A percentile compares a stretch with the other conserved stretches of the same genome.
These are phyloP conservation scores for Anthonomus grandis DNA, from an alignment of 1,140 invertebrate genomes.

Conservation along the genomic window DNA sequence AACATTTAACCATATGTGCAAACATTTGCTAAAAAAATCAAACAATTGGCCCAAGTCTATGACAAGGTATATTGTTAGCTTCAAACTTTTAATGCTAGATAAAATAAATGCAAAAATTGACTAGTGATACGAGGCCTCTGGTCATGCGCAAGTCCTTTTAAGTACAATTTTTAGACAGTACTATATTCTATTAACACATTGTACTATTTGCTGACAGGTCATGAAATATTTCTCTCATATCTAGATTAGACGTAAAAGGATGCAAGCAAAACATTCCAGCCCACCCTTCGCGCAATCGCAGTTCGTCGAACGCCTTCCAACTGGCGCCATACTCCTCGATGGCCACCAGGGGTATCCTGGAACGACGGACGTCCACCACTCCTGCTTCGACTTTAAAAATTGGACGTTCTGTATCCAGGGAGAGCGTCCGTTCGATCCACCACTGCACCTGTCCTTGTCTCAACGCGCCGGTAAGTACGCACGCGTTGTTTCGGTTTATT, in stretches of 20 bases:
- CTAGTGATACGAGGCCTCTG: too few species aligned
- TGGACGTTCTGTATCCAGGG: slow-evolving; percentile 70
- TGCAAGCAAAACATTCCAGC: slow-evolving; percentile 52
- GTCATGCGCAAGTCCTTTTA: too few species aligned
- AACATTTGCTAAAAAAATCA: too few species aligned
- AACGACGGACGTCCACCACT: slow-evolving; percentile 70
- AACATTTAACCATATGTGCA: too few species aligned
- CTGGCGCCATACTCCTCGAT: slow-evolving; percentile 48
- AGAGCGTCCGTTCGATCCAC: slow-evolving; percentile 64
- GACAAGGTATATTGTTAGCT: too few species aligned
- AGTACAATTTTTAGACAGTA: too few species aligned
- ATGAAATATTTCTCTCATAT: slow-evolving; percentile 25
- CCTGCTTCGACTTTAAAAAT: slow-evolving; percentile 69
- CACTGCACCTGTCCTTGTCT: slow-evolving; percentile 58
- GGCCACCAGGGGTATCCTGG: slow-evolving; percentile 54
- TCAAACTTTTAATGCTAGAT: too few species aligned
- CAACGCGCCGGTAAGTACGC: slow-evolving; percentile 48
- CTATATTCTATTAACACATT: too few species aligned
- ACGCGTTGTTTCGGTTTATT: too few species aligned
- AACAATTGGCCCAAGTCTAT: too few species aligned
- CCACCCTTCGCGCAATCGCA: slow-evolving; percentile 49
- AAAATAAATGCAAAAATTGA: too few species aligned
- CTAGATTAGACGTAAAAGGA: slow-evolving; percentile 55
- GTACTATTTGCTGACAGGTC: too few species aligned
- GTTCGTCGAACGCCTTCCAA: slow-evolving; percentile 59